Base-by-base conservation (phyloP, 1,140 invertebrate genomes). In the Chrysomallon squamiferum region DNA sequence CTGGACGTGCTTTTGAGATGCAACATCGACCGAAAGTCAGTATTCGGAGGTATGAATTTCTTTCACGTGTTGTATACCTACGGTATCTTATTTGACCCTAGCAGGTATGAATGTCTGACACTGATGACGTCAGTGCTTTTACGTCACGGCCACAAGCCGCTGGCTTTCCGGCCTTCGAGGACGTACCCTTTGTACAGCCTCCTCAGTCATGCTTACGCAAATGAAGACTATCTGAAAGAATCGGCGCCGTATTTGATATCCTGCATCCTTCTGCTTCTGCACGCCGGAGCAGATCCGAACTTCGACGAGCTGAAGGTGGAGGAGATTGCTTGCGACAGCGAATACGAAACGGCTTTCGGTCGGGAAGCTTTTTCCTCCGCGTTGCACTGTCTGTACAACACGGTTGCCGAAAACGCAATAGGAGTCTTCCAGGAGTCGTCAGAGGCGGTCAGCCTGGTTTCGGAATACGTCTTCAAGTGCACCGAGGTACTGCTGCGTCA, bases 21-120 rank as follows among this genome's bases (percentile, higher is more conserved):
- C 18, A 64, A 63, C 11, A 59, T 69, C 9, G 69, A 76, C 49
- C 22, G 72, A 6, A 71, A 71, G n/a, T 60, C 61, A 25, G 49
- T 76, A 20, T 81, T 78, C 58, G 72, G 71, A 43, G 79, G 79
- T 3, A 81, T 81, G 77, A 81, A 81, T 50, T 52, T 81, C 11
- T 81, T 72, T 27, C 79, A 81, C 62, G 79, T 81, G 1, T 43
- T 79, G 2, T 81, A 69, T 59, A 73, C 77, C 0, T 81, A 81
- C 61, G 78, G 71, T 49, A 43, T 71, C 7, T 75, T 69, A 4
- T 75, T 75, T 62, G 68, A 79, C 43, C 68, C 73, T 35, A 59
- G 15, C 3, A 60, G 74, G 73, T 76, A 76, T 38, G 75, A 77
- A 68, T 70, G 69, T 13, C 52, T 81, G 27, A 66, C 74, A 18